phyloP scores from a whole-genome alignment of 1,140 invertebrate species.

The Rhopalosiphum padi region DNA sequence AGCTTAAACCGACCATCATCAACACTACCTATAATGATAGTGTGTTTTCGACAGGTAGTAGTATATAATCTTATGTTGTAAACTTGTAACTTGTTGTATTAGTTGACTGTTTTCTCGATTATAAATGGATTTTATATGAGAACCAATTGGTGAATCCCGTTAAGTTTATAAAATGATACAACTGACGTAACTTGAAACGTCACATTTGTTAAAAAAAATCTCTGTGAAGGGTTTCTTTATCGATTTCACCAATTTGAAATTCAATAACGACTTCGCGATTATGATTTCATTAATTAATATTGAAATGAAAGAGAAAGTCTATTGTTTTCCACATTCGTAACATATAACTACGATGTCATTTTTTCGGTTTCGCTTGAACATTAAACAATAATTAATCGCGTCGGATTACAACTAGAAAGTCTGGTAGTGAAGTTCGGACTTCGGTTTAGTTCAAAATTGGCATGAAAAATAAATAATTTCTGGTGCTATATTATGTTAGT shows the following conservation, averaged over 20 bases:
- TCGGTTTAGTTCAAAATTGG: neutral
- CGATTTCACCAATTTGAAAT: conserved; percentile 51
- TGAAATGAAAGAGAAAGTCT: conserved; percentile 56
- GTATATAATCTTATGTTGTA: neutral
- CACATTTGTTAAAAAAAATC: neutral
- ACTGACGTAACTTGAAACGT: conserved; percentile 17
- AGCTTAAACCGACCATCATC: neutral
- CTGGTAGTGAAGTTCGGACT: neutral
- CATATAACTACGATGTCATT: conserved; percentile 50
- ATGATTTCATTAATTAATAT: conserved; percentile 53
- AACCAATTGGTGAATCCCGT: conserved; percentile 35
- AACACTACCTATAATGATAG: conserved; percentile 20
- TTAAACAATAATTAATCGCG: conserved; percentile 56
- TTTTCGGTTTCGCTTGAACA: conserved; percentile 50
- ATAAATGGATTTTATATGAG: conserved; percentile 1
- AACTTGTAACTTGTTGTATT: conserved; percentile 8
- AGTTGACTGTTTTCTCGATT: neutral
- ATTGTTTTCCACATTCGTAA: conserved; percentile 56
- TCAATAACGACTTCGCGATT: conserved; percentile 44
- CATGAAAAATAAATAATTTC: neutral
- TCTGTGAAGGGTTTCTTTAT: neutral
- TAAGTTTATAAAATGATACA: conserved; percentile 24
- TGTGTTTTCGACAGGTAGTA: neutral
- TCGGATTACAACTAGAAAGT: conserved; percentile 45
- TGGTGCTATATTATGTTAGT: neutral